Evolutionary conservation across 2,888 invertebrate genomes (phyloP), one percentile per base, ranked within the genome.

Genomic region (Platypus cylindrus): DNA sequence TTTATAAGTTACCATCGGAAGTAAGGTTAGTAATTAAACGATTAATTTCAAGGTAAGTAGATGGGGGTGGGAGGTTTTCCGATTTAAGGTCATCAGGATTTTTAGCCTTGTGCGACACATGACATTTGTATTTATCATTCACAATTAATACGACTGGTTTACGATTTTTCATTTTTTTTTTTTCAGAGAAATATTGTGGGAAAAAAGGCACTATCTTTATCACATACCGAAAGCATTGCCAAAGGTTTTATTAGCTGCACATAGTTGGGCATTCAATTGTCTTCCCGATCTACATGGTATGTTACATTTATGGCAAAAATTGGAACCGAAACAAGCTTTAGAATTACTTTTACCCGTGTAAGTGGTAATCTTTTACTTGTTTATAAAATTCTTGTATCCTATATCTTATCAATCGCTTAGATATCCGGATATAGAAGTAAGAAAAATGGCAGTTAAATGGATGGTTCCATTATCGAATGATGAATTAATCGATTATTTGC

Each of bases 311-410:
- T 98, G 97, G 94, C 69, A 72, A 44, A 76, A 79, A 3, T 68
- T 95, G 18, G 75, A 80, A 34, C 89, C 94, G 1, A 70, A 90
- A 37, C 84, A 90, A 63, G 89, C 95, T 1, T 68, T 98, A 52
- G 89, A 95, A 58, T 65, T 98, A 34, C 68, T 98, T 34, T 62
- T 97, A 44, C 95, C 97, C 16, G 85, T 89, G 87, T 89, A 64
- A 62, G 62, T 55, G 29, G n/a, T n/a, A n/a, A n/a, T n/a, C n/a
- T n/a, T n/a, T n/a, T 23, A 5, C n/a, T 13, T 12, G 18, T 11
- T n/a, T 23, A 9, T 22, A 1, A 26, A 3, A 2, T 3, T 12
- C 12, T 3, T 26, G 26, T 3, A 12, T n/a, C n/a, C n/a, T n/a
- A n/a, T n/a, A n/a, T n/a, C n/a, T n/a, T n/a, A n/a, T n/a, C n/a